These are phyloP conservation scores for Paraescarpia echinospica DNA, from an alignment of 1,140 invertebrate genomes.

Conservation along the genomic window DNA sequence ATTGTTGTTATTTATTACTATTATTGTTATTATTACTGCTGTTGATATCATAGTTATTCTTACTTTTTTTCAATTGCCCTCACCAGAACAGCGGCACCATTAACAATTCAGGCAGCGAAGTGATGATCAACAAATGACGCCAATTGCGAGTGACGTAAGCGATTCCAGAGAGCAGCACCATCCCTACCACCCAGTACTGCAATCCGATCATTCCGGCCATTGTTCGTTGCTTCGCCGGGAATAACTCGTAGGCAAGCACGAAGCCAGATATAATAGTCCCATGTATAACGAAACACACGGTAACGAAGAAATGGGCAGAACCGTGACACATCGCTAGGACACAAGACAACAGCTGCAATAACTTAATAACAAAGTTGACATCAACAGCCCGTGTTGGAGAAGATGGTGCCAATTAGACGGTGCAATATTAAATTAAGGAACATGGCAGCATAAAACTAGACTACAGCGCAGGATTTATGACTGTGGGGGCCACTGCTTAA, in stretches of 20 bases:
- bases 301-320: too few relatives aligned
- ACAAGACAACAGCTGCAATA: too few relatives aligned
- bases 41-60: not conserved
- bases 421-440: too few relatives aligned
- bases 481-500: too few relatives aligned
- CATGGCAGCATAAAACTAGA: too few relatives aligned
- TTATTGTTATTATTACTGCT: not conserved
- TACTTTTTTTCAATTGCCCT: slow-evolving; percentile 17
- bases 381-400: too few relatives aligned
- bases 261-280: not conserved
- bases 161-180: not conserved
- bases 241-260: not conserved
- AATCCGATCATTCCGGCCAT: not conserved
- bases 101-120: not conserved
- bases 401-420: too few relatives aligned
- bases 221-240: not conserved
- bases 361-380: too few relatives aligned
- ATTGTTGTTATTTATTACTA: not conserved
- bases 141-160: not conserved
- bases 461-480: too few relatives aligned
- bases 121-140: not conserved
- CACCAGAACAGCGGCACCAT: not conserved
- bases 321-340: too few relatives aligned
- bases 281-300: too few relatives aligned
- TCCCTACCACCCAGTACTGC: not conserved